phyloP scores from a whole-genome alignment of 2,797 vertebrate genomes.

The Gambelia wislizenii region DNA sequence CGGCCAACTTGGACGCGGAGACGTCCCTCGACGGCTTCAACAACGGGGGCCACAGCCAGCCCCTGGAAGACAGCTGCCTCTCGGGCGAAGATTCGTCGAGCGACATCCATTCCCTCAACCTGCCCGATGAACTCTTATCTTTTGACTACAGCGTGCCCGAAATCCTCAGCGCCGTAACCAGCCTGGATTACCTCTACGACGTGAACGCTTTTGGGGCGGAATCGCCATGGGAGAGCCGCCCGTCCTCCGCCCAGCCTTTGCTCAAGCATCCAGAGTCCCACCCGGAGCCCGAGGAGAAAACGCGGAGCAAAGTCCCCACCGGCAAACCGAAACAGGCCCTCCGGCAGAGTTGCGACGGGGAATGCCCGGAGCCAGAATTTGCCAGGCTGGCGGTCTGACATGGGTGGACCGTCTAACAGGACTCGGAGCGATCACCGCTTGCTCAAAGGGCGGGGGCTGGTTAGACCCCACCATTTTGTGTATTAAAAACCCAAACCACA shows the following conservation, averaged over 20 bases:
- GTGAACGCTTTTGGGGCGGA: slow-evolving; percentile 31
- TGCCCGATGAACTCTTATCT: slow-evolving; percentile 62
- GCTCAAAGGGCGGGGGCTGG: background rate
- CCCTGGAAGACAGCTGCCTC: rapidly evolving
- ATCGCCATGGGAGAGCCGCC: background rate
- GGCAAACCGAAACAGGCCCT: background rate
- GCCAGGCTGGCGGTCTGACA: background rate
- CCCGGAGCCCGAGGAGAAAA: rapidly evolving
- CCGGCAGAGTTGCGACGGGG: background rate
- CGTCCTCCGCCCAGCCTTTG: rapidly evolving
- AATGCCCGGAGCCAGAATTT: background rate
- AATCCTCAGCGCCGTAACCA: slow-evolving; percentile 44
- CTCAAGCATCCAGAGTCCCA: background rate
- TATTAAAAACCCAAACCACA: slow-evolving; percentile 14
- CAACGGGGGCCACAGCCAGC: rapidly evolving
- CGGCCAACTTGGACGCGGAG: rapidly evolving
- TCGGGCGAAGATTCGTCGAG: background rate
- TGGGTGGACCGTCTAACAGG: rapidly evolving
- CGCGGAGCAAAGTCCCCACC: background rate
- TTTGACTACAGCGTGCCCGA: slow-evolving; percentile 41
- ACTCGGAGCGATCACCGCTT: background rate
- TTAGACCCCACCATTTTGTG: background rate
- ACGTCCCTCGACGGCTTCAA: background rate
- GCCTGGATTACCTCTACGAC: slow-evolving; percentile 38
- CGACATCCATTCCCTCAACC: slow-evolving; percentile 11